phyloP scores from a whole-genome alignment of 2,113 vertebrate genomes.

The Myocastor coypus region DNA sequence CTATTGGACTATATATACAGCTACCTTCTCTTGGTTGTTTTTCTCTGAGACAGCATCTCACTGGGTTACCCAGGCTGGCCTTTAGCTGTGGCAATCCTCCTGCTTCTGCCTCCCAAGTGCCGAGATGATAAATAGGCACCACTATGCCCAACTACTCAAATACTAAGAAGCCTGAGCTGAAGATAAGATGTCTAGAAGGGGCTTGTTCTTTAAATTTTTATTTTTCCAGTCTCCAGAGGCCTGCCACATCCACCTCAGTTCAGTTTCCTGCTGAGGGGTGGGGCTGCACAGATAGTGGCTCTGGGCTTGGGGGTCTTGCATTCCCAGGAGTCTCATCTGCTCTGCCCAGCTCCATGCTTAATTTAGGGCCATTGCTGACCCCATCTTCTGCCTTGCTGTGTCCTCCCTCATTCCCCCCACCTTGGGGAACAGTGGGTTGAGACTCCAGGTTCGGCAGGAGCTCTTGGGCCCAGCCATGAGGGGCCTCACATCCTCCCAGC shows the following conservation, averaged over 20 bases:
- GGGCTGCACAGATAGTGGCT: neutral
- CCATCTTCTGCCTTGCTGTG: fast-evolving
- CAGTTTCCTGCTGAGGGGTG: neutral
- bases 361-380: fast-evolving
- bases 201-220: neutral
- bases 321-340: neutral
- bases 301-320: neutral
- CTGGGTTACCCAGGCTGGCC: neutral
- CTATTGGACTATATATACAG: too few relatives aligned
- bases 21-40: neutral
- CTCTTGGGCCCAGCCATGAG: neutral
- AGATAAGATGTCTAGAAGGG: neutral
- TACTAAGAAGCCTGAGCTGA: neutral
- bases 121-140: neutral
- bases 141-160: neutral
- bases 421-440: fast-evolving
- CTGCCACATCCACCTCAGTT: neutral
- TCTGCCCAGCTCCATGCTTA: neutral
- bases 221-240: too few relatives aligned
- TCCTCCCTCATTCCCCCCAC: fast-evolving
- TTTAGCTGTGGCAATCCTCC: neutral
- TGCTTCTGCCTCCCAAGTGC: neutral
- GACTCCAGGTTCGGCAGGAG: neutral
- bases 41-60: neutral
- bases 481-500: neutral